A percentile compares a stretch with the other conserved stretches of the same genome.
These are phyloP conservation scores for Scaptomyza graminum DNA, from an alignment of 1,140 invertebrate species.

Conservation along the genomic window DNA sequence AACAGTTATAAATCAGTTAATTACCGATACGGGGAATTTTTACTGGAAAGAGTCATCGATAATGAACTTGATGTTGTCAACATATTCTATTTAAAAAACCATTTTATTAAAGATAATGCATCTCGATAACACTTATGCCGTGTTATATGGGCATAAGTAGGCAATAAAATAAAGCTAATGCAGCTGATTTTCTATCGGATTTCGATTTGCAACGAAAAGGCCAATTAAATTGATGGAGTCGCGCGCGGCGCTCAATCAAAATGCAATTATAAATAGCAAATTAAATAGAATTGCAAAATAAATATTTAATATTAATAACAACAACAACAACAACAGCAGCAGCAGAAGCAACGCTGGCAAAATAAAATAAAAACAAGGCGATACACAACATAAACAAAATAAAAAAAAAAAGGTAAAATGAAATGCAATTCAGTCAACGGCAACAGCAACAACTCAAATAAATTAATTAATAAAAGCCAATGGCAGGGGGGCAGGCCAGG, in stretches of 20 bases:
- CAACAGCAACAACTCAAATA: slow-evolving; percentile 54
- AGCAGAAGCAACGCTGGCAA: slow-evolving; percentile 30
- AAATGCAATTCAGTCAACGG: slow-evolving; percentile 34
- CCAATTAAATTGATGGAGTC: slow-evolving; percentile 31
- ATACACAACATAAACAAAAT: slow-evolving; percentile 15
- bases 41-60: too few relatives aligned
- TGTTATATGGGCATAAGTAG: neutral
- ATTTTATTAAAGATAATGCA: neutral
- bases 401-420: slow-evolving; percentile 23
- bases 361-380: slow-evolving; percentile 38
- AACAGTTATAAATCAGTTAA: too few relatives aligned
- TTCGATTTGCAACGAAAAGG: slow-evolving; percentile 12
- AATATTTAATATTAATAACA: slow-evolving; percentile 81
- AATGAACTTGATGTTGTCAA: neutral
- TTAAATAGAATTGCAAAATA: slow-evolving; percentile 80
- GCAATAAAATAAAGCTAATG: slow-evolving; percentile 7
- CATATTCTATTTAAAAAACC: neutral
- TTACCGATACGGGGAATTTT: too few relatives aligned
- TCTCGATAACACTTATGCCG: neutral
- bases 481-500: too few relatives aligned
- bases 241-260: slow-evolving; percentile 55
- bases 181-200: slow-evolving; percentile 1
- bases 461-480: slow-evolving; percentile 80
- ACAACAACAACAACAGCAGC: slow-evolving; percentile 30
- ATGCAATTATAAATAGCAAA: slow-evolving; percentile 78